A percentile compares a stretch with the other conserved stretches of the same genome.
Conservation (phyloP, 1,140 invertebrate genomes). For the Heliconius hermathena region DNA sequence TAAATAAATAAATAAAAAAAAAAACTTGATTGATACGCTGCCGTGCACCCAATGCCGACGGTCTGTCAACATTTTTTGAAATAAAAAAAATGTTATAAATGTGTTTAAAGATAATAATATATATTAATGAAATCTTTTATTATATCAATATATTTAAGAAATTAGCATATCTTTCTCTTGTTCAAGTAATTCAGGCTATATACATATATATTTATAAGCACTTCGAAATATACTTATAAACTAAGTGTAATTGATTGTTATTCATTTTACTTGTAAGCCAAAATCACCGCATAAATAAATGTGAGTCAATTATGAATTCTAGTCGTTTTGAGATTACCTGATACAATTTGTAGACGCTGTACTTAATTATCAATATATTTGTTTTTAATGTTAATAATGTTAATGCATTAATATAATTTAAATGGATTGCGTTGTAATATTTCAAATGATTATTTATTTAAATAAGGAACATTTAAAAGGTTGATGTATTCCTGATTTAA, state of each 20-base stretch:
- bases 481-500: too few relatives aligned
- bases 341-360: conserved; percentile 41
- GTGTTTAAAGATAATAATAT: neutral
- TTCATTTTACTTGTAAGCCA: conserved; percentile 7
- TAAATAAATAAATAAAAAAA: neutral
- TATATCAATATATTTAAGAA: neutral
- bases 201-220: neutral
- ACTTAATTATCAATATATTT: conserved; percentile 46
- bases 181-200: neutral
- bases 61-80: neutral
- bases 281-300: conserved; percentile 44
- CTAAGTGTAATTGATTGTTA: conserved; percentile 11
- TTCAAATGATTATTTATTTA: neutral
- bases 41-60: too few relatives aligned
- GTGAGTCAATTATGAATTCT: conserved; percentile 70
- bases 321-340: conserved; percentile 72
- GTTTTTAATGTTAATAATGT: conserved; percentile 15
- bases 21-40: too few relatives aligned
- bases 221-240: conserved; percentile 33
- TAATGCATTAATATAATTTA: neutral
- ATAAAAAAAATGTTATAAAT: neutral
- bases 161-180: neutral
- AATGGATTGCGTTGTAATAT: conserved; percentile 5
- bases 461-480: neutral
- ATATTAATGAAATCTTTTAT: neutral